These are phyloP conservation scores for Nephrotoma appendiculata DNA, from an alignment of 2,888 invertebrate species.

Conservation along the genomic window DNA sequence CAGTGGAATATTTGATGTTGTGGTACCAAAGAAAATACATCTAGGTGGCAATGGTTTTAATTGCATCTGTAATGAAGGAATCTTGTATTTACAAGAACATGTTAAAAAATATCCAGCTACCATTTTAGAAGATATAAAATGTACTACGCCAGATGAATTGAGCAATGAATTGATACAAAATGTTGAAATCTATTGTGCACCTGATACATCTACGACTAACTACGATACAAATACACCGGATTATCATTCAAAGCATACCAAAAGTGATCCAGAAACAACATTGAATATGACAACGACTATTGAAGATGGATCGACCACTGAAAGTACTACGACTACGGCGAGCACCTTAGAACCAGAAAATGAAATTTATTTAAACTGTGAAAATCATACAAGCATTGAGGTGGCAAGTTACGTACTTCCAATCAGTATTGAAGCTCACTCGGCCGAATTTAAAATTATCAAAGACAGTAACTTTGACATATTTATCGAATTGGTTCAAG, in stretches of 20 bases:
- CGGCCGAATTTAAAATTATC: neutral
- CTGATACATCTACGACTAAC: neutral
- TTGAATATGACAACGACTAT: neutral
- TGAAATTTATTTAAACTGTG: neutral
- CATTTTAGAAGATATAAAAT: neutral
- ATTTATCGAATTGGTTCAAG: neutral
- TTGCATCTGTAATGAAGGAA: neutral
- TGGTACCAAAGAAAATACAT: neutral
- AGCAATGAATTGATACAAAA: neutral
- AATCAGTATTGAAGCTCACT: neutral
- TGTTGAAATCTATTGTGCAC: neutral
- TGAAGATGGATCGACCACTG: neutral
- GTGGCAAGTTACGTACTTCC: neutral
- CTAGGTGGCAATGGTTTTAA: neutral
- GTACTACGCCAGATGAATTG: neutral
- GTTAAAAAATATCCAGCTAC: neutral
- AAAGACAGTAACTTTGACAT: neutral
- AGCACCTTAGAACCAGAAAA: neutral
- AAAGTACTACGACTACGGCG: neutral
- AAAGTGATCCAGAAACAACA: neutral
- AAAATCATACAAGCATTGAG: neutral
- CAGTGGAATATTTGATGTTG: neutral
- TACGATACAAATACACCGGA: neutral
- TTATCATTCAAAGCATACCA: neutral
- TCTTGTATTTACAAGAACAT: neutral